A percentile compares a stretch with the other conserved stretches of the same genome.
These are phyloP conservation scores for Uria lomvia DNA, from an alignment of 2,113 vertebrate species.

Conservation along the genomic window DNA sequence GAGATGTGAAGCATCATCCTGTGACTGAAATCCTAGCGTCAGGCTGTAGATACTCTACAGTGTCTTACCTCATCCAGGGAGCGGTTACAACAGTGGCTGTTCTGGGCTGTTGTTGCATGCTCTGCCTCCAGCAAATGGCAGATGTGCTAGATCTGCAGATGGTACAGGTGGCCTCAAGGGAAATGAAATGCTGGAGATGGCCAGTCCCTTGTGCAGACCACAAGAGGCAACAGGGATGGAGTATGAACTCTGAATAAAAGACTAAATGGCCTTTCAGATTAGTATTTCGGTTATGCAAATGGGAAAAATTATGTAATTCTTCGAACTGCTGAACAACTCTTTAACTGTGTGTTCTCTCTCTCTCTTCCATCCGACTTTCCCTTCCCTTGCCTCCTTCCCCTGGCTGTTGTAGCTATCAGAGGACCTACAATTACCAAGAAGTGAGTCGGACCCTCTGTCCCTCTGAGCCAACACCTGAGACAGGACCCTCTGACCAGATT, in stretches of 20 bases:
- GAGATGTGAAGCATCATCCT: not conserved
- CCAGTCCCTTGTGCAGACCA: not conserved
- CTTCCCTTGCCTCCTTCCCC: not conserved
- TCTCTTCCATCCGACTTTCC: not conserved
- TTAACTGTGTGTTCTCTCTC: not conserved
- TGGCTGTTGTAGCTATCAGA: constrained; percentile 69
- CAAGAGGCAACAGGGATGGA: not conserved
- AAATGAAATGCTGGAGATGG: not conserved
- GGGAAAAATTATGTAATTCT: not conserved
- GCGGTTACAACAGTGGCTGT: not conserved
- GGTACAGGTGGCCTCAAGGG: accelerated
- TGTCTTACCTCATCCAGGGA: not conserved
- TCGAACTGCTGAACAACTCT: not conserved
- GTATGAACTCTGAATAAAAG: not conserved
- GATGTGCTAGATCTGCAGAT: not conserved
- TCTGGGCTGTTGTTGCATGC: not conserved
- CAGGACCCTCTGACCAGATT: constrained; percentile 65
- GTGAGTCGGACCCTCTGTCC: constrained; percentile 82
- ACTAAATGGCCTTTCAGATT: not conserved
- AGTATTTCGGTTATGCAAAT: not conserved
- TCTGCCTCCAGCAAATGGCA: not conserved
- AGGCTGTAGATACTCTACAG: not conserved
- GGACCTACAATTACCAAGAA: constrained; percentile 80
- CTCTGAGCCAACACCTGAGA: constrained; percentile 68
- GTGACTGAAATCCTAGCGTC: not conserved